These are phyloP conservation scores for Silurus lanzhouensis DNA, from an alignment of 2,797 vertebrate species.

Conservation along the genomic window DNA sequence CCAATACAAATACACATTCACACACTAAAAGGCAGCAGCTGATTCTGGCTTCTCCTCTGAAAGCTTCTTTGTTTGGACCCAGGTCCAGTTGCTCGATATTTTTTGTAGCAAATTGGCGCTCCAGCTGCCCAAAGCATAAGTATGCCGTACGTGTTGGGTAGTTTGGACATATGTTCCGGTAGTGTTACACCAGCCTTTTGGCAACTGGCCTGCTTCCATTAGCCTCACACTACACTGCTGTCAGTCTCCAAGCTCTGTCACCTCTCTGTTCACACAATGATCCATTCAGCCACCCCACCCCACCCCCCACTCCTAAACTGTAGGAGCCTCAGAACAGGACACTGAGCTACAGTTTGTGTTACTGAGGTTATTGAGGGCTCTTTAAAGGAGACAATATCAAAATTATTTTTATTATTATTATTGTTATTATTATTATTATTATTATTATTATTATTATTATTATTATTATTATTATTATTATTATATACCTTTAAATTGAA, in stretches of 20 bases:
- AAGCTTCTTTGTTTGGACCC: constrained; percentile 39
- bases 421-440: too few relatives aligned
- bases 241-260: constrained; percentile 34
- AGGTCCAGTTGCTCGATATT: constrained; percentile 49
- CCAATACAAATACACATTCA: constrained; percentile 16
- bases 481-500: too few relatives aligned
- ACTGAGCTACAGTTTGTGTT: neutral
- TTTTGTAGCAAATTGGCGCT: constrained; percentile 28
- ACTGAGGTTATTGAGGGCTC: constrained; percentile 1
- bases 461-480: too few relatives aligned
- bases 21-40: constrained; percentile 40
- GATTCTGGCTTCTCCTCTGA: constrained; percentile 40
- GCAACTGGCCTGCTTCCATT: constrained; percentile 42
- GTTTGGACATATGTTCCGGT: constrained; percentile 40
- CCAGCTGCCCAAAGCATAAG: constrained; percentile 48
- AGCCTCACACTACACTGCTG: constrained; percentile 46
- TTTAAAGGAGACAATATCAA: neutral
- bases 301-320: neutral
- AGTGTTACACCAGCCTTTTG: constrained; percentile 38
- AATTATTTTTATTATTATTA: too few relatives aligned
- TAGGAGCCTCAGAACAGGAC: neutral
- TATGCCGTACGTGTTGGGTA: constrained; percentile 43
- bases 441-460: too few relatives aligned
- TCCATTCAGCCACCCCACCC: constrained; percentile 14
- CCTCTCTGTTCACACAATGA: constrained; percentile 39